Conservation (phyloP, 1,140 invertebrate genomes). For the Agrypnia vestita region DNA sequence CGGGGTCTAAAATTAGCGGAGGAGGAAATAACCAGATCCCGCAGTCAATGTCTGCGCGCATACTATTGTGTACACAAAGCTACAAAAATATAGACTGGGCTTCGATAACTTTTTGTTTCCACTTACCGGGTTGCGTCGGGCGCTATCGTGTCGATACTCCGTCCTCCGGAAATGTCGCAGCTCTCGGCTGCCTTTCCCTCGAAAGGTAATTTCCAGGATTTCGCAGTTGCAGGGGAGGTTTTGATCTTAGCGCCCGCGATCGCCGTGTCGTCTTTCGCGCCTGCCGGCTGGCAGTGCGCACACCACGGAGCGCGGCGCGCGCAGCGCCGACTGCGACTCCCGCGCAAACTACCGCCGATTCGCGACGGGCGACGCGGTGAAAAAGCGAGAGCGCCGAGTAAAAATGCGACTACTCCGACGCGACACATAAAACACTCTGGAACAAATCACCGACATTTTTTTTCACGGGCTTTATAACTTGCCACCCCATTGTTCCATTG, state of each 20-base stretch:
- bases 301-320: background rate
- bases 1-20: constrained; percentile 56
- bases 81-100: constrained; percentile 3
- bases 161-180: background rate
- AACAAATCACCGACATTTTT: background rate
- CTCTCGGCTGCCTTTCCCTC: constrained; percentile 3
- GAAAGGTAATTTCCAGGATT: constrained; percentile 21
- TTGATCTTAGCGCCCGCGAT: constrained; percentile 42
- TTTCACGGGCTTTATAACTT: background rate
- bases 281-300: constrained; percentile 47
- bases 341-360: background rate
- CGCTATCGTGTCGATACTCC: constrained; percentile 24
- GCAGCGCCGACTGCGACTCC: constrained; percentile 5
- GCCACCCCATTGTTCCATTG: background rate
- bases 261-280: constrained; percentile 51
- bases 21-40: constrained; percentile 54
- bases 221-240: constrained; percentile 23
- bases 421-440: background rate
- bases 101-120: background rate
- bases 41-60: constrained; percentile 57
- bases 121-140: constrained; percentile 47
- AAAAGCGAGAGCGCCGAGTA: background rate
- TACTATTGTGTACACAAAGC: constrained; percentile 41
- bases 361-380: background rate
- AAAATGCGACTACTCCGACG: background rate